Conservation (phyloP, 2,113 vertebrate genomes). For the Oophaga pumilio region DNA sequence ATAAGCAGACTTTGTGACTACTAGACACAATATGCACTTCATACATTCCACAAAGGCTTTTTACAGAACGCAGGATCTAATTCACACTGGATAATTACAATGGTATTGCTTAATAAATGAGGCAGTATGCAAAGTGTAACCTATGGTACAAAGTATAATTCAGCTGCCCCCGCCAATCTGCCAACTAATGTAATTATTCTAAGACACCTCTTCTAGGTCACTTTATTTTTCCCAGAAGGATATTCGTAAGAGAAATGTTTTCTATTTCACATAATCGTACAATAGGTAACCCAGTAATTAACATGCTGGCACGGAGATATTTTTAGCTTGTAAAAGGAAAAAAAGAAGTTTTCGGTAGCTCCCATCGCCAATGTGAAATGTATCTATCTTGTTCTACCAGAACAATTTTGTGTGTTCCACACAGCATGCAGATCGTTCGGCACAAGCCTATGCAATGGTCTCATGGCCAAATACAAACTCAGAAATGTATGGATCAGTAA, state of each 20-base stretch:
- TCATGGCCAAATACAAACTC: too few relatives aligned
- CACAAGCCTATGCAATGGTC: too few relatives aligned
- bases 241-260: background rate
- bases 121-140: constrained; percentile 21
- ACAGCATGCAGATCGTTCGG: too few relatives aligned
- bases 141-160: constrained; percentile 33
- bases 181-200: constrained; percentile 31
- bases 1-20: background rate
- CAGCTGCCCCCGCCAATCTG: constrained; percentile 22
- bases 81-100: constrained; percentile 40
- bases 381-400: too few relatives aligned
- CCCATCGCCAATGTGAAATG: too few relatives aligned
- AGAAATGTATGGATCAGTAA: too few relatives aligned
- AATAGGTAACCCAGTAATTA: background rate
- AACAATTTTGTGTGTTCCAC: too few relatives aligned
- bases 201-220: background rate
- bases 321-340: background rate
- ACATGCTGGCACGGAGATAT: background rate
- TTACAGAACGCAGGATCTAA: background rate
- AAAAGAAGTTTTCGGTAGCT: background rate
- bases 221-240: background rate
- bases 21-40: background rate
- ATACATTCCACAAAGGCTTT: background rate
- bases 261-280: background rate
- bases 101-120: constrained; percentile 31